Base-by-base conservation (phyloP, 2,888 invertebrate genomes). In the Metacarcinus magister region DNA sequence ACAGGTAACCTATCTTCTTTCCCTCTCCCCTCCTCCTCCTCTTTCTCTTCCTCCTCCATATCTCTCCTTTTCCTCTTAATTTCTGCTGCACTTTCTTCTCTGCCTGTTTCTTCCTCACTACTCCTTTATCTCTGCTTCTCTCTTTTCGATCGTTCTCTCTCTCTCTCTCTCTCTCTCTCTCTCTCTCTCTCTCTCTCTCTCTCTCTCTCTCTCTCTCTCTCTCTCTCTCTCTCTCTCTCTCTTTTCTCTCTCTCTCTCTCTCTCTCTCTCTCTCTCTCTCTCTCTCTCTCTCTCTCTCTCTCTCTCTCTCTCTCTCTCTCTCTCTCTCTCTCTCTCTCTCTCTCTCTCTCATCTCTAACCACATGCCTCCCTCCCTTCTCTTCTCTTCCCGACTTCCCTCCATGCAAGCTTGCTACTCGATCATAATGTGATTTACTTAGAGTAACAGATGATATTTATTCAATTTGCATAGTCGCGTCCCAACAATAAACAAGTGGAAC, bases 401-500 rank as follows among this genome's bases (percentile, higher is more conserved):
- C 19, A 8, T 23, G 13, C 23, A 48, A 13, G 94, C 82, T 75
- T 16, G 82, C 43, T 43, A 94, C 82, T 94, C 94, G 39, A 89
- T 94, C 94, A 90, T 90, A 90, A 89, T 60, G n/a, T 39, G 94
- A 94, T 94, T 89, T 54, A 54, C 87, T 90, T 46, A 43, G 54
- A 48, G 90, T 39, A 54, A 94, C 60, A 90, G 39, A 90, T 5
- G 87, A 94, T 94, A 94, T 94, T 94, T 90, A 94, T 94, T 94
- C 60, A 94, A 94, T 94, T 94, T 94, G 94, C 94, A 94, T 94
- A 94, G 28, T 39, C 19, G n/a, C 32, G 39, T n/a, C 54, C 46
- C 54, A 32, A 54, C 48, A 48, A 48, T 92, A 92, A 92, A 92
- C 92, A 92, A 48, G 92, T 48, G 28, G 19, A 32, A 19, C 91